phyloP scores from a whole-genome alignment of 2,888 invertebrate species.

The Callinectes sapidus region DNA sequence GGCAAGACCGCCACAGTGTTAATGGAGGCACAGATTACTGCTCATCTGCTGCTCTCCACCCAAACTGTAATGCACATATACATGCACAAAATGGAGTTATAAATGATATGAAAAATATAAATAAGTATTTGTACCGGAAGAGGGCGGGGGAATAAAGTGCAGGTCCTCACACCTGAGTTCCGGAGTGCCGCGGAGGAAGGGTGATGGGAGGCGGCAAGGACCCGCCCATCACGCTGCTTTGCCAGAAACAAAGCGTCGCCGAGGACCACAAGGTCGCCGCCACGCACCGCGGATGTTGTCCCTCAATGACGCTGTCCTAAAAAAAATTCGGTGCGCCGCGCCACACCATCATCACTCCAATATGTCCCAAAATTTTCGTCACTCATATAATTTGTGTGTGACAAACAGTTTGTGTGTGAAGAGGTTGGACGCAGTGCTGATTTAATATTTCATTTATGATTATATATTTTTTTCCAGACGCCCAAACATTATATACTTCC shows the following conservation, averaged over 20 bases:
- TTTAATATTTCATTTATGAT: background rate
- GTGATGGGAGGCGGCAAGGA: background rate
- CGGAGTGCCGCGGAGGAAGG: background rate
- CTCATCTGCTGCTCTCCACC: background rate
- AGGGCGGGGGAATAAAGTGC: background rate
- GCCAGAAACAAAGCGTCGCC: constrained; percentile 30
- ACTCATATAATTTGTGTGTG: background rate
- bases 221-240: constrained; percentile 28
- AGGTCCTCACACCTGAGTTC: background rate
- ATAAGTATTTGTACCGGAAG: background rate
- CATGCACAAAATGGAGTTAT: background rate
- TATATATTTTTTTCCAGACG: background rate
- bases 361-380: background rate
- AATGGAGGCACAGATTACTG: background rate
- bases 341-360: background rate
- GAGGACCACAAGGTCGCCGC: constrained; percentile 33
- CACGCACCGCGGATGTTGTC: constrained; percentile 12
- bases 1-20: background rate
- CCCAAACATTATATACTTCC: background rate
- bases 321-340: background rate
- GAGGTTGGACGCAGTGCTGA: background rate
- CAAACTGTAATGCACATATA: background rate
- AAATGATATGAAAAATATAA: background rate
- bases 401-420: background rate
- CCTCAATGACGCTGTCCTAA: background rate